A percentile compares a stretch with the other conserved stretches of the same genome.
Conservation (phyloP, 2,113 vertebrate species). For the Girardinichthys multiradiatus region DNA sequence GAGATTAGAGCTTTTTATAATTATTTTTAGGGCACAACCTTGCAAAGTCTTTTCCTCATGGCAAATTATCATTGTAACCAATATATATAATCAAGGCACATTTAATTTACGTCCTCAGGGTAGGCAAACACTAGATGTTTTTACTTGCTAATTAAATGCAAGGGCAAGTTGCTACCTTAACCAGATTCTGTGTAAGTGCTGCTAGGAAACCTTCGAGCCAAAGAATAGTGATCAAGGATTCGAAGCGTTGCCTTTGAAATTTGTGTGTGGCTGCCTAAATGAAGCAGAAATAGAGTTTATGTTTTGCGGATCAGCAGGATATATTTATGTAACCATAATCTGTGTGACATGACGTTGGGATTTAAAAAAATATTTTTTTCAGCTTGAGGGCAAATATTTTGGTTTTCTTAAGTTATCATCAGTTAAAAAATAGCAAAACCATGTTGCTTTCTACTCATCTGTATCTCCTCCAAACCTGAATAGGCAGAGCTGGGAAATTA, state of each 20-base stretch:
- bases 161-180: conserved; percentile 52
- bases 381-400: background rate
- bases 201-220: conserved; percentile 45
- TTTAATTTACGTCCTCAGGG: conserved; percentile 40
- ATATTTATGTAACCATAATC: conserved; percentile 29
- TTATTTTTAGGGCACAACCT: conserved; percentile 64
- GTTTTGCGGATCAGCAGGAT: conserved; percentile 1
- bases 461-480: background rate
- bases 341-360: conserved; percentile 1
- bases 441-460: background rate
- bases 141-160: conserved; percentile 52
- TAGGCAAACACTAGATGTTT: conserved; percentile 33
- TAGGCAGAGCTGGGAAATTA: background rate
- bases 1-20: conserved; percentile 63
- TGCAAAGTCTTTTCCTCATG: conserved; percentile 49
- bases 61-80: conserved; percentile 57
- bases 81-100: conserved; percentile 58
- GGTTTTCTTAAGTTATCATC: background rate
- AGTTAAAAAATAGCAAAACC: background rate
- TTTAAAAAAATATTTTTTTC: background rate
- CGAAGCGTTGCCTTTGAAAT: conserved; percentile 43
- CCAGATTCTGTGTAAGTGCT: conserved; percentile 43
- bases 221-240: conserved; percentile 50
- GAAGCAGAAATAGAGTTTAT: conserved; percentile 17
- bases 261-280: conserved; percentile 33